A percentile compares a stretch with the other conserved stretches of the same genome.
Conservation (phyloP, 2,113 vertebrate genomes). For the Stercorarius parasiticus region DNA sequence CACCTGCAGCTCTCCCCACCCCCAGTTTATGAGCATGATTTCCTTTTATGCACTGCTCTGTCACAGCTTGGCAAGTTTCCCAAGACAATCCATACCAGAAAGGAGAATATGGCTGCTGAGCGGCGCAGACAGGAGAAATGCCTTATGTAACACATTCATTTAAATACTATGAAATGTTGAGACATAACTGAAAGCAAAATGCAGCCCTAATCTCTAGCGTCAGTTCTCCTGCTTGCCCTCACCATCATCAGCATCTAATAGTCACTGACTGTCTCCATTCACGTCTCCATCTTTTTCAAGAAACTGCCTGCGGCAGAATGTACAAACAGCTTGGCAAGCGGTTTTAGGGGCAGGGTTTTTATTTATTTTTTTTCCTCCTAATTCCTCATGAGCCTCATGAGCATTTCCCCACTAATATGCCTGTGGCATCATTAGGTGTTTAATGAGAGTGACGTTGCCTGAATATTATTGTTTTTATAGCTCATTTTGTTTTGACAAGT, state of each 20-base stretch:
- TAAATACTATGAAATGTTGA: constrained; percentile 33
- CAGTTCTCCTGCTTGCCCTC: constrained; percentile 21
- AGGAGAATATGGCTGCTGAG: constrained; percentile 50
- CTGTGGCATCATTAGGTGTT: constrained; percentile 66
- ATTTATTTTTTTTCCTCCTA: neutral
- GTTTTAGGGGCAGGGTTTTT: neutral
- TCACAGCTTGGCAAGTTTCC: constrained; percentile 63
- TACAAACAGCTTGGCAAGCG: constrained; percentile 26
- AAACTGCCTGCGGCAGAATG: constrained; percentile 45
- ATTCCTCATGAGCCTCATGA: constrained; percentile 29
- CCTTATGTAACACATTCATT: constrained; percentile 32
- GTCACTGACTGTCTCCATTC: constrained; percentile 34
- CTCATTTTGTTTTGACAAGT: constrained; percentile 52
- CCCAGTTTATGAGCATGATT: constrained; percentile 25
- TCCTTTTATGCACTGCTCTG: constrained; percentile 50
- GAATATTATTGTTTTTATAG: constrained; percentile 36
- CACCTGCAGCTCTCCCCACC: constrained; percentile 54
- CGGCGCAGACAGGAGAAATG: neutral
- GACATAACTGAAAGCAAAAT: constrained; percentile 34
- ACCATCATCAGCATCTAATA: constrained; percentile 8
- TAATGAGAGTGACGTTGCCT: constrained; percentile 51
- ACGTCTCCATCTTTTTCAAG: constrained; percentile 35
- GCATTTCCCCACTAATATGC: constrained; percentile 34
- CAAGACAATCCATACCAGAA: constrained; percentile 47
- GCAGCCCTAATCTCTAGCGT: constrained; percentile 24